Percentiles rank a stretch among this genome's conserved stretches.
Evolutionary conservation across 37 sponge, comb jelly and placozoan species (phyloP).

Genomic region (Halisarca cf. caerulea): DNA sequence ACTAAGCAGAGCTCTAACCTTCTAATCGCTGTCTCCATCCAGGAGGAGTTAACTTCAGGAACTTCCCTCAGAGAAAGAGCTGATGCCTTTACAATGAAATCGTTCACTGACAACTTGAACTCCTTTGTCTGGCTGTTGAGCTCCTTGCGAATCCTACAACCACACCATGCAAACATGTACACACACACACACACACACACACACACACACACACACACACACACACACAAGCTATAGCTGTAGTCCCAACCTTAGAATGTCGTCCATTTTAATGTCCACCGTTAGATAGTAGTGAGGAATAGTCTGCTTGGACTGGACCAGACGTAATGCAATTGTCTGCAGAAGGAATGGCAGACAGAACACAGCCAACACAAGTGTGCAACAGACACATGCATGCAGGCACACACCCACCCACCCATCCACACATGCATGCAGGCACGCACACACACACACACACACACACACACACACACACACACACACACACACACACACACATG

Average conservation of each 20-base stretch:
- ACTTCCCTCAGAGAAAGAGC: constrained; percentile 78
- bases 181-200: neutral
- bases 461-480: too few relatives aligned
- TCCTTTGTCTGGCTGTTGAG: constrained; percentile 55
- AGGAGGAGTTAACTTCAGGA: constrained; percentile 94
- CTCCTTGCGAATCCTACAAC: constrained; percentile 45
- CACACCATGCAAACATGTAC: neutral
- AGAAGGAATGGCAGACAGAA: neutral
- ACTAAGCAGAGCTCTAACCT: constrained; percentile 18
- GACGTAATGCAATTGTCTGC: constrained; percentile 73
- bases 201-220: neutral
- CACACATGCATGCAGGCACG: too few relatives aligned
- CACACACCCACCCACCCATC: too few relatives aligned
- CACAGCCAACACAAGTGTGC: neutral
- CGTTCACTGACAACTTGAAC: constrained; percentile 90
- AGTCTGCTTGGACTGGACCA: constrained; percentile 78
- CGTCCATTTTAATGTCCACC: constrained; percentile 76
- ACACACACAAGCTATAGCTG: neutral
- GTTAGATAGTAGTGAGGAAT: constrained; percentile 96
- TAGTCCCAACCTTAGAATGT: constrained; percentile 47
- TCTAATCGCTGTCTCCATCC: constrained; percentile 83
- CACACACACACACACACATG: constrained; percentile 79
- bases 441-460: too few relatives aligned
- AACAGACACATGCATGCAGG: constrained; percentile 77
- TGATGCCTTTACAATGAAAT: constrained; percentile 92